Percentiles rank a stretch among this genome's conserved stretches.
Conservation (phyloP, 2,113 vertebrate genomes). For the Phalacrocorax brasilianus region DNA sequence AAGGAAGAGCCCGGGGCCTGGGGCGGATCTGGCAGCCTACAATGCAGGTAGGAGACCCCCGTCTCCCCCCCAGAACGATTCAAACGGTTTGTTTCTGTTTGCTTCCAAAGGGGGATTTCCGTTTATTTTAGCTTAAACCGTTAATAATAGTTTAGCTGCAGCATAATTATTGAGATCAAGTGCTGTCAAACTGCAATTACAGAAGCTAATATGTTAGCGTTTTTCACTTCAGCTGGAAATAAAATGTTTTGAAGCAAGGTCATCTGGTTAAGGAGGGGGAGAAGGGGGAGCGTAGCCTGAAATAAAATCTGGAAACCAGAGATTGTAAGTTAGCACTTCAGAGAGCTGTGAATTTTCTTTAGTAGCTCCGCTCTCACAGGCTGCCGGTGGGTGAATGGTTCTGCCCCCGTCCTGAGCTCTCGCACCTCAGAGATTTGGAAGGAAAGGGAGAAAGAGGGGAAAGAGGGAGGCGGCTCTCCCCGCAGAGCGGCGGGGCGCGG, state of each 20-base stretch:
- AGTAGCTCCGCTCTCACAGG: neutral
- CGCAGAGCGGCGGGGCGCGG: neutral
- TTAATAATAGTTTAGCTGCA: constrained; percentile 74
- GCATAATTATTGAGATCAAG: constrained; percentile 74
- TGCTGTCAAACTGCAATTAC: constrained; percentile 72
- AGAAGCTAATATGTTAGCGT: constrained; percentile 69
- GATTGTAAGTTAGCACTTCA: constrained; percentile 62
- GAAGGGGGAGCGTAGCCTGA: constrained; percentile 44
- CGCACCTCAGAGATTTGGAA: neutral
- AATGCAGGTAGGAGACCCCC: constrained; percentile 87
- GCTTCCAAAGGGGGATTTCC: constrained; percentile 64
- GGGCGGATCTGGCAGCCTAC: constrained; percentile 93
- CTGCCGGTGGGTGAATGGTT: constrained; percentile 1
- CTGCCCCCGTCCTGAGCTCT: neutral
- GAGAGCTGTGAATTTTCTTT: constrained; percentile 58
- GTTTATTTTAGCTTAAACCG: constrained; percentile 71
- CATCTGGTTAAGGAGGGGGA: constrained; percentile 60
- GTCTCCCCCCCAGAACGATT: neutral
- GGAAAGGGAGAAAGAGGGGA: neutral
- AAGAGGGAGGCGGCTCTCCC: neutral
- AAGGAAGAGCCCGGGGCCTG: constrained; percentile 94
- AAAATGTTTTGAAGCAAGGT: constrained; percentile 71
- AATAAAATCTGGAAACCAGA: constrained; percentile 71
- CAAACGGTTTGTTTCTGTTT: constrained; percentile 52
- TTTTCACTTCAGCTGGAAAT: constrained; percentile 73